Evolutionary conservation across 2,113 vertebrate species (phyloP), one percentile per base, ranked within the genome.

Genomic region (Harpagus bidentatus): DNA sequence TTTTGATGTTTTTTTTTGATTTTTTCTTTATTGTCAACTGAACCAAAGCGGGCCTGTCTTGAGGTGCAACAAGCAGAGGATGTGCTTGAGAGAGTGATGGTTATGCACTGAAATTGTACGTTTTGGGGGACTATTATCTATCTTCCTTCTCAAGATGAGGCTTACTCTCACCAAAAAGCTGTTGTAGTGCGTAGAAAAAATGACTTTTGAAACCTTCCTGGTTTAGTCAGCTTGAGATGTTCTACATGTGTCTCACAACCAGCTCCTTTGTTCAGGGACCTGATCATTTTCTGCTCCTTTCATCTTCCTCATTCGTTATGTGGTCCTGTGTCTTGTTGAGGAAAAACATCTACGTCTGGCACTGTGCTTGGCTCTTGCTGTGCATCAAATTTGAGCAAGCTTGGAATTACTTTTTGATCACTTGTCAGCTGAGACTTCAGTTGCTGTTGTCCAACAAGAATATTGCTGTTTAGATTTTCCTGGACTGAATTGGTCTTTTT

Each of bases 1-100:
- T 77, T 77, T 17, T 43, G 23, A 22, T 40, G 20, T 0, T 1
- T 16, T 65, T 16, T 50, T 36, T 45, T 0, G 10, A n/a, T n/a
- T 67, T 56, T 55, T 17, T 50, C 21, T 50, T 48, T 47, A 8
- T 23, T 17, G 55, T 28, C 45, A 48, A 3, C n/a, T 42, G 40
- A 67, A 29, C 34, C 26, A 9, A 23, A 71, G 42, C 3, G 1
- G 32, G 34, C 7, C n/a, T 26, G 15, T 19, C 22, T 28, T 31
- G 42, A 55, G 69, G 55, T 36, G 34, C 19, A 6, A 12, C 19
- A n/a, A 63, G 48, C 42, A 70, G 42, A 40, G 38, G 25, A 28
- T 48, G 36, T 56, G 31, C 61, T 26, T n/a, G 43, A 74, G 20
- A 45, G 65, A 28, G 13, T 17, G 45, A 26, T 73, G 79, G 38